Conservation (phyloP, 1,140 invertebrate species). For the Ostrea denselamellosa region DNA sequence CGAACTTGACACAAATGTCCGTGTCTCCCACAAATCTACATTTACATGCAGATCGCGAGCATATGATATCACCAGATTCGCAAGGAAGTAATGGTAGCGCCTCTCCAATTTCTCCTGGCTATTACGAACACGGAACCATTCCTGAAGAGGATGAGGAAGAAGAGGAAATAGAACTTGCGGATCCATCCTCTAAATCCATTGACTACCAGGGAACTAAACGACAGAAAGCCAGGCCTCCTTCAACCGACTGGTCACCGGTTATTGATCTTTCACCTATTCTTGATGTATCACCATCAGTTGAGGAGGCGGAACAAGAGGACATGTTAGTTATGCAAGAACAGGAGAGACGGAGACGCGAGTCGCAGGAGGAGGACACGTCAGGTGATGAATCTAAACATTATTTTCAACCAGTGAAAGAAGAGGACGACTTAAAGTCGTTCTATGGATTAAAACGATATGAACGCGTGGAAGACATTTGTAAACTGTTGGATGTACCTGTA, state of each 20-base stretch:
- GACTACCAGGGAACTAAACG: constrained; percentile 76
- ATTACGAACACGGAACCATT: constrained; percentile 68
- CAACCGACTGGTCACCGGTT: constrained; percentile 80
- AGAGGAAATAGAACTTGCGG: constrained; percentile 73
- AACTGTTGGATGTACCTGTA: constrained; percentile 58
- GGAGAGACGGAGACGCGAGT: constrained; percentile 67
- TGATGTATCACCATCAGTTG: constrained; percentile 81
- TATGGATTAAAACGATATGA: constrained; percentile 70
- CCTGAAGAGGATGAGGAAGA: constrained; percentile 60
- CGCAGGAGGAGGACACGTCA: constrained; percentile 61
- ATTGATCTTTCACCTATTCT: constrained; percentile 80
- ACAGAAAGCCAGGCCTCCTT: constrained; percentile 76
- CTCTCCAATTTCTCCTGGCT: constrained; percentile 72
- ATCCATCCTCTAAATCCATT: constrained; percentile 75
- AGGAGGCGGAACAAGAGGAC: constrained; percentile 80
- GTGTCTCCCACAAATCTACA: constrained; percentile 74
- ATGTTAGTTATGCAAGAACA: constrained; percentile 77
- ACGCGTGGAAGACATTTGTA: constrained; percentile 74
- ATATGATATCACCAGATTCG: constrained; percentile 68
- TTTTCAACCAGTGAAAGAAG: constrained; percentile 58
- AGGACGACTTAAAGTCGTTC: constrained; percentile 58
- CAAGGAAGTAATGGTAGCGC: constrained; percentile 65
- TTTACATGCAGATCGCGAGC: constrained; percentile 61
- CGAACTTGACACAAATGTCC: constrained; percentile 76
- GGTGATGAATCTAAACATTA: constrained; percentile 57